Conservation (phyloP, 2,888 invertebrate genomes). For the Ganaspis brasiliensis region DNA sequence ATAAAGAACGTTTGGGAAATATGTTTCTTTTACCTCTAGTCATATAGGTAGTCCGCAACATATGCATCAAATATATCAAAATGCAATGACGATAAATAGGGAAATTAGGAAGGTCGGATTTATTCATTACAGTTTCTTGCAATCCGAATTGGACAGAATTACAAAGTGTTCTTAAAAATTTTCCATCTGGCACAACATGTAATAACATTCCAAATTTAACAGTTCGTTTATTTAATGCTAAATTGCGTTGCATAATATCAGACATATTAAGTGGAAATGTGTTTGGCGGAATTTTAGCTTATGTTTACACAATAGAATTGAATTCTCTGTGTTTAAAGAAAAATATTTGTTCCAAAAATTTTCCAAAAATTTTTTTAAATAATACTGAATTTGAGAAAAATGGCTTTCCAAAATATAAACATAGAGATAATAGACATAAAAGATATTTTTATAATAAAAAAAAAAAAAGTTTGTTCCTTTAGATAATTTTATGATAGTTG, state of each 20-base stretch:
- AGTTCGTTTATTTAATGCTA: too few relatives aligned
- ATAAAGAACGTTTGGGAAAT: too few relatives aligned
- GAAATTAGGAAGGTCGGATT: constrained; percentile 73
- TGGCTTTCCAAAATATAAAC: constrained; percentile 47
- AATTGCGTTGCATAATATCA: too few relatives aligned
- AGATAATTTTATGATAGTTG: constrained; percentile 56
- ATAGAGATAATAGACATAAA: constrained; percentile 40
- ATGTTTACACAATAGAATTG: too few relatives aligned
- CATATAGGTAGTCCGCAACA: constrained; percentile 70
- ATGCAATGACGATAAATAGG: too few relatives aligned
- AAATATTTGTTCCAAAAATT: constrained; percentile 38
- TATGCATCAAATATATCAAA: too few relatives aligned
- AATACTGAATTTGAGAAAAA: constrained; percentile 46
- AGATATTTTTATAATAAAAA: constrained; percentile 45
- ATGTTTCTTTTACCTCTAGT: neutral
- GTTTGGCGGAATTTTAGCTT: constrained; percentile 8
- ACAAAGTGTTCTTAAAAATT: constrained; percentile 22
- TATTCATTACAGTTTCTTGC: too few relatives aligned
- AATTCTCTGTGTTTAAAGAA: constrained; percentile 9
- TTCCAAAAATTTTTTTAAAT: constrained; percentile 42
- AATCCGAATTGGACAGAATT: constrained; percentile 63
- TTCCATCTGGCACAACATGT: constrained; percentile 31
- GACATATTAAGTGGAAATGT: too few relatives aligned
- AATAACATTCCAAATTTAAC: constrained; percentile 41
- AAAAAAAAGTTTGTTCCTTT: constrained; percentile 41